Conservation (phyloP, 2,888 invertebrate species). For the Andricus quercusramuli region DNA sequence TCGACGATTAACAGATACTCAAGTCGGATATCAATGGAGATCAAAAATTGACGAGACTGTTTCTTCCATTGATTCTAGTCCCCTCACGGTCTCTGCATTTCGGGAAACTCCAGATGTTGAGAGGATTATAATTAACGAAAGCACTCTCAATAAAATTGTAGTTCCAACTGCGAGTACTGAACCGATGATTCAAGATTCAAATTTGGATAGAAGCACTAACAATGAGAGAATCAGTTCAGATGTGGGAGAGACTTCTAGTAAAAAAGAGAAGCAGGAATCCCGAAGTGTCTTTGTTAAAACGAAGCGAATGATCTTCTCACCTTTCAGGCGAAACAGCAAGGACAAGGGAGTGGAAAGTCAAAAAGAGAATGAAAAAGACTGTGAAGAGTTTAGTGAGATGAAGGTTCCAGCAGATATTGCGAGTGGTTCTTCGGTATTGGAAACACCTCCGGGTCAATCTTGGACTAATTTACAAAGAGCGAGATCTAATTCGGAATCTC, state of each 20-base stretch:
- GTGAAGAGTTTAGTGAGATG: neutral
- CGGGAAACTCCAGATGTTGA: slow-evolving; percentile 62
- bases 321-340: slow-evolving; percentile 82
- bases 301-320: slow-evolving; percentile 89
- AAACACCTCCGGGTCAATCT: slow-evolving; percentile 14
- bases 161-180: slow-evolving; percentile 65
- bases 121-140: slow-evolving; percentile 67
- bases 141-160: slow-evolving; percentile 70
- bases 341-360: slow-evolving; percentile 37
- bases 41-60: slow-evolving; percentile 38
- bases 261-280: slow-evolving; percentile 65
- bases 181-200: slow-evolving; percentile 44
- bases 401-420: neutral
- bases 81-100: slow-evolving; percentile 54
- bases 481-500: slow-evolving; percentile 59
- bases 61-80: slow-evolving; percentile 44
- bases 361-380: slow-evolving; percentile 14
- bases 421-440: neutral
- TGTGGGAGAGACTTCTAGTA: slow-evolving; percentile 31
- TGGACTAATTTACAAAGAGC: slow-evolving; percentile 46
- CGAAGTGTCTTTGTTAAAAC: slow-evolving; percentile 89
- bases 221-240: neutral
- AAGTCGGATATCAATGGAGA: slow-evolving; percentile 62
- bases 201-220: slow-evolving; percentile 43
- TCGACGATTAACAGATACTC: slow-evolving; percentile 64